Percentiles rank a stretch among this genome's conserved stretches.
Conservation (phyloP, 2,113 vertebrate genomes). For the Emydura subglobosa region DNA sequence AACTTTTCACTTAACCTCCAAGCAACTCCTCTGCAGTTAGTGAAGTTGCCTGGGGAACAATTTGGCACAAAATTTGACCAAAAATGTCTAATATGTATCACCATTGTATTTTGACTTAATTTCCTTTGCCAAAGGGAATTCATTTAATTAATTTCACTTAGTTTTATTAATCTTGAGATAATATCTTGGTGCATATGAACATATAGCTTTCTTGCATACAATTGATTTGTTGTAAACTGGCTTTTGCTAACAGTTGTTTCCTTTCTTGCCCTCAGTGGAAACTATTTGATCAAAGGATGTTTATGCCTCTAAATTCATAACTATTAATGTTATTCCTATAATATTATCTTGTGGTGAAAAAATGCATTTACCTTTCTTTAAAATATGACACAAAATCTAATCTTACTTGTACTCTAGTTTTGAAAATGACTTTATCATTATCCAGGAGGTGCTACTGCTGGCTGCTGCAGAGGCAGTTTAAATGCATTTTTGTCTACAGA, state of each 20-base stretch:
- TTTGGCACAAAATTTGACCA: background rate
- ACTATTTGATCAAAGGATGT: accelerated
- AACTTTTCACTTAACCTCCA: background rate
- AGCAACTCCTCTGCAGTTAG: background rate
- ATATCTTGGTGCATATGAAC: constrained; percentile 15
- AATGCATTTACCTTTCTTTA: background rate
- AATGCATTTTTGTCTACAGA: background rate
- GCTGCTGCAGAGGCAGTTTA: background rate
- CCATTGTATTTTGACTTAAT: constrained; percentile 34
- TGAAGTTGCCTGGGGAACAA: background rate
- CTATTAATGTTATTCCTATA: background rate
- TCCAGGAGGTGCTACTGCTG: background rate
- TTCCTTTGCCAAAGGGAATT: background rate
- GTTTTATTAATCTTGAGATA: constrained; percentile 52
- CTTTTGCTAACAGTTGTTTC: background rate
- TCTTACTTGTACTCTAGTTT: background rate
- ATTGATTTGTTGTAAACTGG: background rate
- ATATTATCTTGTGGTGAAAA: background rate
- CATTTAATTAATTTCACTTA: constrained; percentile 47
- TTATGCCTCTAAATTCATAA: background rate
- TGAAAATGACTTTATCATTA: background rate
- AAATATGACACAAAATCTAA: background rate
- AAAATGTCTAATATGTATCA: background rate
- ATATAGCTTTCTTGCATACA: background rate
- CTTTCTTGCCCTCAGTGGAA: background rate